phyloP scores from a whole-genome alignment of 2,888 invertebrate species.

The Bellardia pandia region DNA sequence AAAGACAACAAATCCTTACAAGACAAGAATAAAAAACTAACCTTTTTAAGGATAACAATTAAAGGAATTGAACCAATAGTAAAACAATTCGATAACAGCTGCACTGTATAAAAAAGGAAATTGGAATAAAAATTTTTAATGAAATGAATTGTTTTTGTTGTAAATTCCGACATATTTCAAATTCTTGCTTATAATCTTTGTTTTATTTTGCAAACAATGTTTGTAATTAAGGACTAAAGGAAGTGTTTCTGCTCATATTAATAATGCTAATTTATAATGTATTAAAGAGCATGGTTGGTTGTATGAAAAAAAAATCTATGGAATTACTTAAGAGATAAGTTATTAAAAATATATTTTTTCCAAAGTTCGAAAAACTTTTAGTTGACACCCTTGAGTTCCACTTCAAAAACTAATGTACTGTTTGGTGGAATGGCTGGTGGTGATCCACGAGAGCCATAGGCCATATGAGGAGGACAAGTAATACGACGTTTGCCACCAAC shows the following conservation, averaged over 20 bases:
- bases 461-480: constrained; percentile 93
- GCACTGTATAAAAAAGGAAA: constrained; percentile 7
- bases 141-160: neutral
- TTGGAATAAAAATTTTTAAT: neutral
- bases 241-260: neutral
- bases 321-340: constrained; percentile 60
- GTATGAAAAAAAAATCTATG: constrained; percentile 52
- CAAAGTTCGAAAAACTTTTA: constrained; percentile 72
- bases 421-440: constrained; percentile 95
- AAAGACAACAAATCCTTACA: constrained; percentile 42
- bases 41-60: neutral
- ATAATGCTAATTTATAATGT: constrained; percentile 36
- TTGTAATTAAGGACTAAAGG: neutral
- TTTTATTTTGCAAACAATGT: neutral
- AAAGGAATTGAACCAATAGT: neutral
- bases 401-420: constrained; percentile 93
- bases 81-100: neutral
- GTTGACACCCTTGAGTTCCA: constrained; percentile 92
- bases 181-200: neutral
- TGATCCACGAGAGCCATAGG: constrained; percentile 91
- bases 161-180: neutral
- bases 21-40: constrained; percentile 7
- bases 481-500: constrained; percentile 95
- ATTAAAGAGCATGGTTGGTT: constrained; percentile 23
- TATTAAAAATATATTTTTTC: constrained; percentile 22